Evolutionary conservation across 2,888 invertebrate genomes (phyloP).

Genomic region (Lycophotia porphyrea): DNA sequence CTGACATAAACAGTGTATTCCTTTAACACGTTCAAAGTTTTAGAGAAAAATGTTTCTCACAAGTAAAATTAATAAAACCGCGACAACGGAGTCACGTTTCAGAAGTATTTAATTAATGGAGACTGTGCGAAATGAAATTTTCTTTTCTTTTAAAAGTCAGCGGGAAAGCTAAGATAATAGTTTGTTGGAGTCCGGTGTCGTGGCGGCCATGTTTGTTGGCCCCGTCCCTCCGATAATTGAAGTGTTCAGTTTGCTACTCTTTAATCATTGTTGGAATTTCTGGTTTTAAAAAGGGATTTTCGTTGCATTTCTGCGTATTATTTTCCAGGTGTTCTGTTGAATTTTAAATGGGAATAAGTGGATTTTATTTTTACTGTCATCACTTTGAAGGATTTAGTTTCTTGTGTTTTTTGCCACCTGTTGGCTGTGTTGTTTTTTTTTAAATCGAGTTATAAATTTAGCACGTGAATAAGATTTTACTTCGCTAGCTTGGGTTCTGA

Average conservation of each 20-base stretch:
- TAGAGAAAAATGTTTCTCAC: slow-evolving; percentile 60
- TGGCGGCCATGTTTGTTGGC: slow-evolving; percentile 47
- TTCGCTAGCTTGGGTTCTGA: too few relatives aligned
- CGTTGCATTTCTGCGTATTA: neutral
- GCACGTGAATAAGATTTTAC: too few relatives aligned
- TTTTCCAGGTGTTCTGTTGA: neutral
- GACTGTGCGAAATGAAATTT: slow-evolving; percentile 74
- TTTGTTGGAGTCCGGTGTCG: slow-evolving; percentile 69
- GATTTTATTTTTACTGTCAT: neutral
- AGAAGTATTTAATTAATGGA: slow-evolving; percentile 79
- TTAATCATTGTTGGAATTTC: slow-evolving; percentile 59
- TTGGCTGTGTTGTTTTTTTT: neutral
- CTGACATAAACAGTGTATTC: slow-evolving; percentile 55
- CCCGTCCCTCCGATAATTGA: slow-evolving; percentile 70
- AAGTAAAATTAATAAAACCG: slow-evolving; percentile 68
- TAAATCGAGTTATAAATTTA: neutral
- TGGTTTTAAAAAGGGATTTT: slow-evolving; percentile 25
- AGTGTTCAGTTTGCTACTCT: slow-evolving; percentile 67
- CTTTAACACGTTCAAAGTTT: slow-evolving; percentile 46
- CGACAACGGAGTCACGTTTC: slow-evolving; percentile 70
- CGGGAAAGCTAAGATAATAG: slow-evolving; percentile 73
- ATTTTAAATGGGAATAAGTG: neutral
- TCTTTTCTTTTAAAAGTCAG: slow-evolving; percentile 71
- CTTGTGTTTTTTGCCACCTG: neutral
- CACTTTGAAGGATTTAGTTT: neutral